These are phyloP conservation scores for Zaprionus obscuricornis DNA, from an alignment of 2,888 invertebrate species.

Conservation along the genomic window DNA sequence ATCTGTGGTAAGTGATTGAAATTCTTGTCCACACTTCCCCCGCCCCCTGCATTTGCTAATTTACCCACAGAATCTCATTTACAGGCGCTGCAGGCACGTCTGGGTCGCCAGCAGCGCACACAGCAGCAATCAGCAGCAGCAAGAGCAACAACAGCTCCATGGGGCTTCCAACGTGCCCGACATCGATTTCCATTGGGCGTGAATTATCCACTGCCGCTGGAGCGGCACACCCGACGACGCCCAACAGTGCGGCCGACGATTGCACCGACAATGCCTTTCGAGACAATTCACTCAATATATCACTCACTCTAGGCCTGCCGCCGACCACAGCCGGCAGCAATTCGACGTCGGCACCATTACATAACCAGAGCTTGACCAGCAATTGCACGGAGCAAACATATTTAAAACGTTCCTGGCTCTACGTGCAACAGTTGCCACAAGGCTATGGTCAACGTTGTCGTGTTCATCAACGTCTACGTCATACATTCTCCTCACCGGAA, in stretches of 20 bases:
- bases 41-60: constrained; percentile 59
- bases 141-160: constrained; percentile 56
- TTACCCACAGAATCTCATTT: constrained; percentile 82
- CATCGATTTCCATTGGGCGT: constrained; percentile 80
- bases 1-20: constrained; percentile 78
- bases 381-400: constrained; percentile 81
- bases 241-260: constrained; percentile 77
- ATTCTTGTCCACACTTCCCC: constrained; percentile 3
- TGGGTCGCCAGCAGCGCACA: constrained; percentile 60
- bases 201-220: constrained; percentile 75
- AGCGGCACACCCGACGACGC: constrained; percentile 72
- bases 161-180: constrained; percentile 79
- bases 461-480: constrained; percentile 80
- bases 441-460: constrained; percentile 67
- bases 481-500: constrained; percentile 82
- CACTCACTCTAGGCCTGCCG: constrained; percentile 81
- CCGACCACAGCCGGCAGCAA: constrained; percentile 51
- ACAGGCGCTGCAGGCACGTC: constrained; percentile 82
- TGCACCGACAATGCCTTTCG: constrained; percentile 80
- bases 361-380: constrained; percentile 41
- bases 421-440: constrained; percentile 78
- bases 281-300: constrained; percentile 82
- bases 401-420: constrained; percentile 82
- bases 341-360: constrained; percentile 27
- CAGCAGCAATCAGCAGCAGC: constrained; percentile 30